Percentiles rank a stretch among this genome's conserved stretches.
Conservation (phyloP, 1,140 invertebrate genomes). For the Subanguina moxae region DNA sequence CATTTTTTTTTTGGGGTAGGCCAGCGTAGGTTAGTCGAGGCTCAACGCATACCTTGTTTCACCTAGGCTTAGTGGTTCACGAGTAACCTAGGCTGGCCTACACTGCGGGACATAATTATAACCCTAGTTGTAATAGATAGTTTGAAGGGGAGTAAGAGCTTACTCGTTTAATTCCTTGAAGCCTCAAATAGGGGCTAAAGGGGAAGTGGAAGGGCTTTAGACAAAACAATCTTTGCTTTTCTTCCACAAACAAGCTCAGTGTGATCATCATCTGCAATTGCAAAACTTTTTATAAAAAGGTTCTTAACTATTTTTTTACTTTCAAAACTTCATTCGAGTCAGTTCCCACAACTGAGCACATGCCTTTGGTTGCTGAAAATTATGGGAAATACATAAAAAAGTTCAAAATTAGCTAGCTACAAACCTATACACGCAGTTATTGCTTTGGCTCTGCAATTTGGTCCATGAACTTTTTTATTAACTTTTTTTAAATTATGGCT, state of each 20-base stretch:
- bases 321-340: constrained; percentile 15
- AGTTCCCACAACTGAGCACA: constrained; percentile 26
- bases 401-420: too few relatives aligned
- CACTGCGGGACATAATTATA: too few relatives aligned
- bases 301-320: background rate
- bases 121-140: too few relatives aligned
- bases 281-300: background rate
- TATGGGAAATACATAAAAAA: too few relatives aligned
- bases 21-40: too few relatives aligned
- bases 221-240: constrained; percentile 24
- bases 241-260: constrained; percentile 19
- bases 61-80: too few relatives aligned
- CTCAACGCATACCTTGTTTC: too few relatives aligned
- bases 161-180: constrained; percentile 35
- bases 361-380: constrained; percentile 14
- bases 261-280: constrained; percentile 19
- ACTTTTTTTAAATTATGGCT: constrained; percentile 4
- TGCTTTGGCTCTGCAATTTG: constrained; percentile 17
- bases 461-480: background rate
- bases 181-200: constrained; percentile 25
- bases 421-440: constrained; percentile 28
- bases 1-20: too few relatives aligned
- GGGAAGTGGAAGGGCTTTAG: constrained; percentile 21
- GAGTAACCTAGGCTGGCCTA: too few relatives aligned
- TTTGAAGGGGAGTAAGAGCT: background rate